Conservation (phyloP, 2,888 invertebrate genomes). For the Drosophila parthenogenetica region DNA sequence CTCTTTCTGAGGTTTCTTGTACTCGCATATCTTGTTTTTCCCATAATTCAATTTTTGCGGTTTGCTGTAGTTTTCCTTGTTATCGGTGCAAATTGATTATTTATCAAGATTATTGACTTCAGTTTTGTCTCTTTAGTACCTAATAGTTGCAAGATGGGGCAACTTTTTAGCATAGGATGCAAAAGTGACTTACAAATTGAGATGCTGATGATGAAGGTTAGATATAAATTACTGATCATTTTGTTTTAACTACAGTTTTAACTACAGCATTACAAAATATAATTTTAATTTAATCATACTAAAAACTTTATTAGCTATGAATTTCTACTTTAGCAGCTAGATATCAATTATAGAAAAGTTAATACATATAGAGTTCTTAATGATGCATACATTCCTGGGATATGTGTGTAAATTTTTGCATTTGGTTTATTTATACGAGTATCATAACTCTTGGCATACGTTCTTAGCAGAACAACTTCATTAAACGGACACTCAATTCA, state of each 20-base stretch:
- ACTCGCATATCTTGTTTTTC: slow-evolving; percentile 41
- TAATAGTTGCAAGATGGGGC: background rate
- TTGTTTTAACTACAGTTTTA: too few species aligned
- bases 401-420: background rate
- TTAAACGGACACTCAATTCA: slow-evolving; percentile 57
- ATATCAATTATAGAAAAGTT: background rate
- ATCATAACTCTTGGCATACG: slow-evolving; percentile 28
- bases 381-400: background rate
- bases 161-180: background rate
- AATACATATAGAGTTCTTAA: background rate
- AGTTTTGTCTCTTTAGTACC: background rate
- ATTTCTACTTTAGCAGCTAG: background rate
- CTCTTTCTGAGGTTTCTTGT: slow-evolving; percentile 1
- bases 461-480: slow-evolving; percentile 55
- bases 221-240: too few species aligned
- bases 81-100: slow-evolving; percentile 73
- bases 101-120: slow-evolving; percentile 30
- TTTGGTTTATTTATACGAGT: slow-evolving; percentile 28
- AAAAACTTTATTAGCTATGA: too few species aligned
- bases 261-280: too few species aligned
- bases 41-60: slow-evolving; percentile 49
- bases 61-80: slow-evolving; percentile 14
- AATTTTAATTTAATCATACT: too few species aligned
- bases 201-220: background rate
- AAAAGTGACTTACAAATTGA: slow-evolving; percentile 8